Conservation (phyloP, 2,888 invertebrate genomes). For the Pardosa pseudoannulata region DNA sequence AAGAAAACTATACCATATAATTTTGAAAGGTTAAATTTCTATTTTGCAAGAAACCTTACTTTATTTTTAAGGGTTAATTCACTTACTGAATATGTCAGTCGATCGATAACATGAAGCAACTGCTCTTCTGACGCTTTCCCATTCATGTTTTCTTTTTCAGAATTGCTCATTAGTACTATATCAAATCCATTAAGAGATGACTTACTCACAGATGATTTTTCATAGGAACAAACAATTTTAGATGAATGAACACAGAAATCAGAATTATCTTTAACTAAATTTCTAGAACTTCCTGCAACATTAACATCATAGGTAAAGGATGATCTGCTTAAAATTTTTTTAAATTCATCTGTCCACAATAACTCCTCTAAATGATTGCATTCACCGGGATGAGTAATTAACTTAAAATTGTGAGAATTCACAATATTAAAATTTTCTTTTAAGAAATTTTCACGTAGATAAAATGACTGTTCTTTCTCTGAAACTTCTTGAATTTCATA, state of each 20-base stretch:
- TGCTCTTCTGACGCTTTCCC: constrained; percentile 43
- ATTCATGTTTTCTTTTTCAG: constrained; percentile 14
- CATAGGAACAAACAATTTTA: background rate
- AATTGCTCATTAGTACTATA: background rate
- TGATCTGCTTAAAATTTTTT: constrained; percentile 12
- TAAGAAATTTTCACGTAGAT: background rate
- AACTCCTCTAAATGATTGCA: constrained; percentile 24
- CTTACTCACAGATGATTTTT: background rate
- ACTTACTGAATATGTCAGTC: constrained; percentile 50
- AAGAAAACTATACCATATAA: no score
- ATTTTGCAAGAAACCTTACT: no score
- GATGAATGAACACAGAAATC: constrained; percentile 16
- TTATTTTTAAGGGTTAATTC: no score
- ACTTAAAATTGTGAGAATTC: constrained; percentile 24
- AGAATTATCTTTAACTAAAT: background rate
- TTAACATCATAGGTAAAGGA: constrained; percentile 46
- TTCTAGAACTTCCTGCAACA: constrained; percentile 6
- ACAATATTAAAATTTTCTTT: constrained; percentile 26
- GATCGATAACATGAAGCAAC: constrained; percentile 37
- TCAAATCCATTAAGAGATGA: background rate
- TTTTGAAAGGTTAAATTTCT: background rate
- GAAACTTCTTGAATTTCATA: background rate
- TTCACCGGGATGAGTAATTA: constrained; percentile 14
- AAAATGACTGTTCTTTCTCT: background rate
- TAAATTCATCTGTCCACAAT: constrained; percentile 31